Evolutionary conservation across 2,797 vertebrate genomes (phyloP).

Genomic region (Sebastes hubbsi): DNA sequence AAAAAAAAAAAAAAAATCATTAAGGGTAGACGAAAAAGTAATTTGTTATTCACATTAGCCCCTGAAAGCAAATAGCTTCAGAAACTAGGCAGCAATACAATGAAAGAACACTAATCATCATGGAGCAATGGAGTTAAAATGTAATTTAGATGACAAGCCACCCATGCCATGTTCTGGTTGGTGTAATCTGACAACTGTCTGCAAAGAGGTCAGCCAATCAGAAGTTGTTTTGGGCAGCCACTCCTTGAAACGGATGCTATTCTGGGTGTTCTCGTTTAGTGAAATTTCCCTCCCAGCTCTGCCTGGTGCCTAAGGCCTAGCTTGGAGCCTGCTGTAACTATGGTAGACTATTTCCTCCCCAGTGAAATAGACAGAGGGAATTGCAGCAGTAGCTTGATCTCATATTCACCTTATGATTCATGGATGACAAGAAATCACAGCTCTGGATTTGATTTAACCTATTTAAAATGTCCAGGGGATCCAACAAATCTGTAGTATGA

Average conservation of each 20-base stretch:
- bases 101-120: conserved; percentile 1
- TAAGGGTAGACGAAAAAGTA: conserved; percentile 9
- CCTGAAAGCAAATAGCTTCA: conserved; percentile 18
- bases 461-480: conserved; percentile 20
- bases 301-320: conserved; percentile 55
- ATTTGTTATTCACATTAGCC: conserved; percentile 25
- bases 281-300: conserved; percentile 54
- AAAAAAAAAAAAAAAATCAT: conserved; percentile 3
- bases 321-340: conserved; percentile 56
- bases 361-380: conserved; percentile 40
- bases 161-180: conserved; percentile 11
- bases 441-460: conserved; percentile 1
- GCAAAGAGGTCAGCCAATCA: conserved; percentile 45
- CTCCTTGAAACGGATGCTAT: conserved; percentile 43
- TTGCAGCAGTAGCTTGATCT: conserved; percentile 48
- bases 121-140: conserved; percentile 3
- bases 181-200: conserved; percentile 17
- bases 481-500: background rate
- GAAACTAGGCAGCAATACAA: conserved; percentile 2
- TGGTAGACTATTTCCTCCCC: conserved; percentile 45
- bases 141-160: conserved; percentile 12
- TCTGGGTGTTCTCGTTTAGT: conserved; percentile 42
- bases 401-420: conserved; percentile 49
- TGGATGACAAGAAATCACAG: conserved; percentile 41
- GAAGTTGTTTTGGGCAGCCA: conserved; percentile 41